Evolutionary conservation across 2,888 invertebrate genomes (phyloP), one percentile per base, ranked within the genome.

Genomic region (Anthrax anthrax): DNA sequence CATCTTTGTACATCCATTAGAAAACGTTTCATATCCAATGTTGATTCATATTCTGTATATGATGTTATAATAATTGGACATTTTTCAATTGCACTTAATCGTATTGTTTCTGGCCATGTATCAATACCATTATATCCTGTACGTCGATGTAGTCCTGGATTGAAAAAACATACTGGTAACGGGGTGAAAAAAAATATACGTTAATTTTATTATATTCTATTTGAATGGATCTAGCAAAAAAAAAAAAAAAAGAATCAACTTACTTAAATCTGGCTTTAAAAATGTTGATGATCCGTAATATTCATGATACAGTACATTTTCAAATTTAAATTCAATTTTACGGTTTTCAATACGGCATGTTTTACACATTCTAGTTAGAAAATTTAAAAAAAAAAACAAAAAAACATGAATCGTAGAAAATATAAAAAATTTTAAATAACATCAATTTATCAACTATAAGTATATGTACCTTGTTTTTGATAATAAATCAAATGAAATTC

Each of bases 141-240:
- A 0, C 71, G 67, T n/a, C 84, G 71, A 55, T 83, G 77, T 8
- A 84, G 71, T 41, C 80, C 81, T 1, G 81, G 76, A 60, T 84
- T 84, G 60, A 82, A 83, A 19, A 80, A 76, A 55, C 82, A 82
- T 8, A 83, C 77, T n/a, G n/a, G n/a, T 78, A 60, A 9, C 67
- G 67, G 55, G 44, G 53, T 46, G 53, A 51, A 12, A 53, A 17
- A 23, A 23, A 36, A 8, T 19, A 37, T 34, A 18, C 3, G 29
- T 37, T 38, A 36, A 1, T 39, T 9, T 42, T 43, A 23, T 2
- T 34, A 9, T 5, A 8, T 27, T 27, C 23, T 8, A 1, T 27
- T 9, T 27, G 9, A 29, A 18, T 42, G 10, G 17, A 19, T 10
- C 8, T n/a, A 34, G 40, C 19, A 41, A 39, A 38, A 50, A 37